A percentile compares a stretch with the other conserved stretches of the same genome.
Evolutionary conservation across 1,140 invertebrate species (phyloP).

Genomic region (Psix sp.): DNA sequence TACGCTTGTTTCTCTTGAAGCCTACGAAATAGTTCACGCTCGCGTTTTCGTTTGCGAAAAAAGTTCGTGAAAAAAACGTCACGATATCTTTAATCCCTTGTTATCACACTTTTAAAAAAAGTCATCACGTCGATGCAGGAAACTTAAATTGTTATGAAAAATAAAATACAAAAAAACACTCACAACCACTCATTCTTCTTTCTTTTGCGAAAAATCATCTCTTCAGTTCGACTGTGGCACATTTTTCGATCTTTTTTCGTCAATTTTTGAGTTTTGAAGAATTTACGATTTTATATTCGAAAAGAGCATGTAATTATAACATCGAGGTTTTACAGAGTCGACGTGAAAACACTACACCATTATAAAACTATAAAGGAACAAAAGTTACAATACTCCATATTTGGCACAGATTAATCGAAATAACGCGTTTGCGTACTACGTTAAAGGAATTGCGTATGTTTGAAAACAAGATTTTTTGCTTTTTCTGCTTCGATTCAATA

Average conservation of each 20-base stretch:
- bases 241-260: constrained; percentile 7
- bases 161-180: constrained; percentile 8
- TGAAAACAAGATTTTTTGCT: constrained; percentile 1
- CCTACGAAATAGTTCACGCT: constrained; percentile 42
- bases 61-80: constrained; percentile 9
- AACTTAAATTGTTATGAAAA: neutral
- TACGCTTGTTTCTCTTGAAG: constrained; percentile 38
- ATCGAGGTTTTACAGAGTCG: constrained; percentile 42
- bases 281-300: neutral
- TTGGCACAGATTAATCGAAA: constrained; percentile 68
- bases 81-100: constrained; percentile 1
- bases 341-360: constrained; percentile 47
- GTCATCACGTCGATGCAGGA: constrained; percentile 39
- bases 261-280: too few species aligned
- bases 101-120: constrained; percentile 53
- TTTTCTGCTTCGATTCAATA: neutral
- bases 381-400: constrained; percentile 67
- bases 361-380: constrained; percentile 66
- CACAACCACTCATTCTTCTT: constrained; percentile 35
- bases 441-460: constrained; percentile 53
- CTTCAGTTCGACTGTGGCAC: constrained; percentile 39
- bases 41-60: constrained; percentile 20
- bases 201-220: constrained; percentile 54
- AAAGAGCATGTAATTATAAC: constrained; percentile 29
- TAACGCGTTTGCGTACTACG: constrained; percentile 53